phyloP scores from a whole-genome alignment of 2,888 invertebrate genomes.

The Hydraecia micacea region DNA sequence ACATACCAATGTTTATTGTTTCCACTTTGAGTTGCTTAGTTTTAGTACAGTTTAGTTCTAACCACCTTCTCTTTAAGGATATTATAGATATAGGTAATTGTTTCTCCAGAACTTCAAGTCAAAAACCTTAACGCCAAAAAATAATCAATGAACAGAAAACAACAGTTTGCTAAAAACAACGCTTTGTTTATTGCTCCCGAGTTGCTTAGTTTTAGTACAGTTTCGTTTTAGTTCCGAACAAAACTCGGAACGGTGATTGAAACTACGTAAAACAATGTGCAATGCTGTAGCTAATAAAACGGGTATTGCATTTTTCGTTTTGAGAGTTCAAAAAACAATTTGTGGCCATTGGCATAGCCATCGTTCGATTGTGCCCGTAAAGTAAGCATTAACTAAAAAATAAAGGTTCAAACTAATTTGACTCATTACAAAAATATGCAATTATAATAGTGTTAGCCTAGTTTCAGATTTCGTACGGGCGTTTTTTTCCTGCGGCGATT shows the following conservation, averaged over 20 bases:
- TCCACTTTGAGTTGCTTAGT: neutral
- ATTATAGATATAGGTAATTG: neutral
- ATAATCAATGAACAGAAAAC: neutral
- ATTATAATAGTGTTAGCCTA: neutral
- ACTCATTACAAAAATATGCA: neutral
- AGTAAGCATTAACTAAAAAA: neutral
- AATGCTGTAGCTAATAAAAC: neutral
- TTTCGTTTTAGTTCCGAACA: conserved; percentile 9
- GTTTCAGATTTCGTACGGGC: too few relatives aligned
- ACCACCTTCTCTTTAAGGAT: neutral
- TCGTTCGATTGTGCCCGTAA: neutral
- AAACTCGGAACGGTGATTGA: conserved; percentile 11
- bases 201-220: conserved; percentile 13
- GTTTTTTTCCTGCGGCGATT: too few relatives aligned
- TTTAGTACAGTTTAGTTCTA: neutral
- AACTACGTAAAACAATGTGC: conserved; percentile 7
- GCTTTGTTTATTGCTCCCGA: conserved; percentile 25
- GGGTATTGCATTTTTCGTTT: neutral
- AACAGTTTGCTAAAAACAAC: conserved; percentile 11
- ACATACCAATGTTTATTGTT: too few relatives aligned
- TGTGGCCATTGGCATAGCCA: neutral
- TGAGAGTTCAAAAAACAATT: neutral
- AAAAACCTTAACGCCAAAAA: neutral
- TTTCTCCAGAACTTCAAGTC: neutral
- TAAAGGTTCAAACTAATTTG: neutral